A percentile compares a stretch with the other conserved stretches of the same genome.
Conservation (phyloP, 1,140 invertebrate genomes). For the Heliconius hewitsoni region DNA sequence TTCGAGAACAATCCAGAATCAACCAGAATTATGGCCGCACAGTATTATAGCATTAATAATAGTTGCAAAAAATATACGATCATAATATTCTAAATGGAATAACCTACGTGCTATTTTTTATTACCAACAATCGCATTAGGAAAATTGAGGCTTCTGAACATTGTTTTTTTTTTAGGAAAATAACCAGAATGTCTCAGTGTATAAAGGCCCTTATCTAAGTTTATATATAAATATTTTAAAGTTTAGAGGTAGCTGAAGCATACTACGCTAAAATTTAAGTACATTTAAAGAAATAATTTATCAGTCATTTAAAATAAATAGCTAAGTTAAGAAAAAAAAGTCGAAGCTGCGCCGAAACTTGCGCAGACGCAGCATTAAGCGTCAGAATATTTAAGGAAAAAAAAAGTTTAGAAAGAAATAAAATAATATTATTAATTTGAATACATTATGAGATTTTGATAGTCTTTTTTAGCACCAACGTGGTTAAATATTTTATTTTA, state of each 20-base stretch:
- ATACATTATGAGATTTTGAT: conserved; percentile 11
- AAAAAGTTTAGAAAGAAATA: background rate
- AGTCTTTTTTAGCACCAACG: conserved; percentile 15
- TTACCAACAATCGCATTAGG: conserved; percentile 68
- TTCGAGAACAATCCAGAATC: conserved; percentile 43
- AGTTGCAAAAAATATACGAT: conserved; percentile 70
- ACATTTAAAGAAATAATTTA: conserved; percentile 39
- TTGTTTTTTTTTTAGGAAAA: conserved; percentile 52
- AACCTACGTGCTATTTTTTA: conserved; percentile 64
- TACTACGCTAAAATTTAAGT: conserved; percentile 60
- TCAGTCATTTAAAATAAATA: conserved; percentile 13
- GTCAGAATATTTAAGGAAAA: background rate
- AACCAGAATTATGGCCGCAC: conserved; percentile 59
- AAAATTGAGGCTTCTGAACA: conserved; percentile 62
- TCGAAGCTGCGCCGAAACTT: background rate
- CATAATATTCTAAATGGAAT: conserved; percentile 52
- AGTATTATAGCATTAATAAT: conserved; percentile 55
- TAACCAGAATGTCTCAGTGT: conserved; percentile 49
- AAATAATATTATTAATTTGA: conserved; percentile 5
- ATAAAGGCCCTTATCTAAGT: conserved; percentile 48
- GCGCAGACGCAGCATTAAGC: conserved; percentile 4
- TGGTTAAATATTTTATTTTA: conserved; percentile 2
- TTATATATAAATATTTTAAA: conserved; percentile 75
- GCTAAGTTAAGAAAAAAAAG: background rate
- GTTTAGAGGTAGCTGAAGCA: conserved; percentile 73